phyloP scores from a whole-genome alignment of 2,888 invertebrate genomes.

The Diabrotica balteata region DNA sequence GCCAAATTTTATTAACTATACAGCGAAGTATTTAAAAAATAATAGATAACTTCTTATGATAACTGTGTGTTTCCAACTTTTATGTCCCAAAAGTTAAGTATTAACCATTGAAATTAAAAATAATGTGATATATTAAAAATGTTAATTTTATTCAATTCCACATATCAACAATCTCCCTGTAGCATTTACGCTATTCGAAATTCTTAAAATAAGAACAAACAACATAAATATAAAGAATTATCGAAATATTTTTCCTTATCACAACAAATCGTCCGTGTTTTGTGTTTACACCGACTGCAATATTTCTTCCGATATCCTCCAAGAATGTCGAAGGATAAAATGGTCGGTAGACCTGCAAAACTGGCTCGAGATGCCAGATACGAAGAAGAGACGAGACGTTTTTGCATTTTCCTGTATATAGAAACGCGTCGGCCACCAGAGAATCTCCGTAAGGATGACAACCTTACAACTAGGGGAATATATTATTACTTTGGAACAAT shows the following conservation, averaged over 20 bases:
- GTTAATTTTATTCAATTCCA: no score
- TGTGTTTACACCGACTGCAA: conserved; percentile 21
- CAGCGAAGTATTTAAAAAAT: no score
- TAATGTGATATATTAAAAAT: no score
- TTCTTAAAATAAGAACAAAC: no score
- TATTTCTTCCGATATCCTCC: conserved; percentile 30
- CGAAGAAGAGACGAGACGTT: conserved; percentile 11
- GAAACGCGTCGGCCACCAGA: conserved; percentile 32
- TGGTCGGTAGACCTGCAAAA: conserved; percentile 27
- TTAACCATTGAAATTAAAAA: no score
- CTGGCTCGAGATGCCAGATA: conserved; percentile 31
- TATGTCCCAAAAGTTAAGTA: no score
- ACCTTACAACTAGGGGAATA: conserved; percentile 25
- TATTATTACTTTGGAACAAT: conserved; percentile 22
- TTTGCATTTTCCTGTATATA: conserved; percentile 34
- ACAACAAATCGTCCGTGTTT: neutral
- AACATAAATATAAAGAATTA: no score
- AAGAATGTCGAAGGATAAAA: conserved; percentile 27
- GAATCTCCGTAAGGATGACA: conserved; percentile 30
- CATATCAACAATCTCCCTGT: no score
- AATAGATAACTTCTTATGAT: no score
- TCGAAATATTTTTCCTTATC: neutral
- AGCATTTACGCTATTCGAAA: no score
- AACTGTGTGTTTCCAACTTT: no score
- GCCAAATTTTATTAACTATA: no score